Percentiles rank a stretch among this genome's conserved stretches.
Evolutionary conservation across 2,888 invertebrate species (phyloP).

Genomic region (Callosobruchus maculatus): DNA sequence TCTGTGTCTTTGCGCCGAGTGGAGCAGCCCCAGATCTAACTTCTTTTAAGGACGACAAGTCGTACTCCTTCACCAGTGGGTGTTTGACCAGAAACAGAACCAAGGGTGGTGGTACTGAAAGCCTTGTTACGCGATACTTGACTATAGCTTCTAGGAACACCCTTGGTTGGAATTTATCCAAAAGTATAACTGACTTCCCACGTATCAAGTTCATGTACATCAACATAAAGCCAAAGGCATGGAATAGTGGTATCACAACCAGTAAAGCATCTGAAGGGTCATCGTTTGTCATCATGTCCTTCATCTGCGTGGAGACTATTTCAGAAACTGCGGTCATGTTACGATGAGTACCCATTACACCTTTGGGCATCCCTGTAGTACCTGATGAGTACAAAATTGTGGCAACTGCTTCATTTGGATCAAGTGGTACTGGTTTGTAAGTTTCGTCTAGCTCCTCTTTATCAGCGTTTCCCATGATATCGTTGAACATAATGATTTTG

Average conservation of each 20-base stretch:
- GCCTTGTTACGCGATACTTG: constrained; percentile 55
- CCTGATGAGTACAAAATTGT: constrained; percentile 61
- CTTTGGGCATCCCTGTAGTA: constrained; percentile 61
- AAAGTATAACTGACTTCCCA: constrained; percentile 52
- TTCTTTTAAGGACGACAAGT: constrained; percentile 66
- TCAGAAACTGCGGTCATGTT: constrained; percentile 52
- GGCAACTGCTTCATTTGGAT: constrained; percentile 54
- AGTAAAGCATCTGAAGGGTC: constrained; percentile 44
- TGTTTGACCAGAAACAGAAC: constrained; percentile 79
- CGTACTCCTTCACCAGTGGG: constrained; percentile 71
- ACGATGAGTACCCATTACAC: constrained; percentile 56
- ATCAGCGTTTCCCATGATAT: constrained; percentile 31
- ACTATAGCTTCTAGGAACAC: constrained; percentile 68
- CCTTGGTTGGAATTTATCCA: constrained; percentile 68
- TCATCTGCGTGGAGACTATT: constrained; percentile 27
- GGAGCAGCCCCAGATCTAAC: constrained; percentile 81
- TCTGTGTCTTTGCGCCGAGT: constrained; percentile 66
- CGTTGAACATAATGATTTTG: constrained; percentile 28
- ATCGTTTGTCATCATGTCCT: constrained; percentile 23
- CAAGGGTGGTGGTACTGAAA: constrained; percentile 73
- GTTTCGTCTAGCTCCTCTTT: constrained; percentile 30
- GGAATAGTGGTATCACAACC: constrained; percentile 79
- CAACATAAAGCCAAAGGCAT: constrained; percentile 72
- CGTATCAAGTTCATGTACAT: constrained; percentile 57
- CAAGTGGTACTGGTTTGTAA: constrained; percentile 43